phyloP scores from a whole-genome alignment of 1,140 invertebrate species.

The Sycophila sp. region DNA sequence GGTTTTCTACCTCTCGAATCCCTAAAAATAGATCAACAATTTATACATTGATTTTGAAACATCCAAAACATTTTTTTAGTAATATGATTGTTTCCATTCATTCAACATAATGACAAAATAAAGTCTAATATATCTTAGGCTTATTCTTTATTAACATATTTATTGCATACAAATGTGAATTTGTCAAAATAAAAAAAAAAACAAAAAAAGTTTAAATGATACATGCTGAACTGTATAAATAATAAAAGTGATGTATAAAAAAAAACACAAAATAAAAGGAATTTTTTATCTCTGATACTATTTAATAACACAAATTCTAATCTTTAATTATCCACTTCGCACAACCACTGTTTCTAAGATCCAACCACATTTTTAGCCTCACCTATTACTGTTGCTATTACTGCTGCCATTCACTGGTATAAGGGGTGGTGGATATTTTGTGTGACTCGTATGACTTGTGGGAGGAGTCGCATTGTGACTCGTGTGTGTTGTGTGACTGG shows the following conservation, averaged over 20 bases:
- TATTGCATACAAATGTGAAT: neutral
- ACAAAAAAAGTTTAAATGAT: no score
- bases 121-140: neutral
- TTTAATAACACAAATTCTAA: no score
- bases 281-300: neutral
- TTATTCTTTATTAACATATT: neutral
- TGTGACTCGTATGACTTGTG: slow-evolving; percentile 7
- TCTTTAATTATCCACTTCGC: no score
- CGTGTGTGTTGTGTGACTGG: slow-evolving; percentile 9
- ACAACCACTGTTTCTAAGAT: neutral
- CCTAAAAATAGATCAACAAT: slow-evolving; percentile 43
- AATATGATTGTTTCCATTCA: neutral
- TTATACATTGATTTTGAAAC: neutral
- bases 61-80: neutral
- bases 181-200: neutral
- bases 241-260: neutral
- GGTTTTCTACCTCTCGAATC: slow-evolving; percentile 66
- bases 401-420: slow-evolving; percentile 66
- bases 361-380: neutral
- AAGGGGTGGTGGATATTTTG: slow-evolving; percentile 70
- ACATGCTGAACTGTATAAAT: neutral
- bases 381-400: slow-evolving; percentile 43
- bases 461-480: slow-evolving; percentile 18
- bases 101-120: neutral
- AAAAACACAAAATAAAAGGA: neutral